These are phyloP conservation scores for Exephanes ischioxanthus DNA, from an alignment of 2,888 invertebrate genomes.

Conservation along the genomic window DNA sequence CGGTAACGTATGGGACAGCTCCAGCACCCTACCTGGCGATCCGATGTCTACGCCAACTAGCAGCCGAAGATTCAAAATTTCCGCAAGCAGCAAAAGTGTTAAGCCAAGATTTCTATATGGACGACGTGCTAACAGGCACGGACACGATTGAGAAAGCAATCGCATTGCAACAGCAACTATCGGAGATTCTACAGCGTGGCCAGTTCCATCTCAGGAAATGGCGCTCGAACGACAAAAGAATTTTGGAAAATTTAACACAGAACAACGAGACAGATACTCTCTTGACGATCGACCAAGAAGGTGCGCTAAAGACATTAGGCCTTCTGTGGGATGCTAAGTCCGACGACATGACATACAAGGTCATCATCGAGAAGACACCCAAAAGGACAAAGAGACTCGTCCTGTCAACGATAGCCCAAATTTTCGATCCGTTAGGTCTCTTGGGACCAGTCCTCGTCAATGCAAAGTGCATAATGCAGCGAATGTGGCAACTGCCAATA, in stretches of 20 bases:
- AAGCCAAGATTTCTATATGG: conserved; percentile 60
- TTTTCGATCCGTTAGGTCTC: conserved; percentile 71
- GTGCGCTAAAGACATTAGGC: conserved; percentile 51
- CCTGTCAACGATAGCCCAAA: conserved; percentile 65
- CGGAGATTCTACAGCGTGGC: conserved; percentile 17
- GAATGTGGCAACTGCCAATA: conserved; percentile 71
- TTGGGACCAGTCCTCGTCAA: conserved; percentile 71
- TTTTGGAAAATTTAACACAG: conserved; percentile 2
- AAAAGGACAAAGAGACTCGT: conserved; percentile 65
- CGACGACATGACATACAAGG: conserved; percentile 54
- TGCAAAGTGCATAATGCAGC: conserved; percentile 74
- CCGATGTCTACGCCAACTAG: too few species aligned
- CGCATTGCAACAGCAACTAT: conserved; percentile 11
- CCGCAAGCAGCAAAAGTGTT: conserved; percentile 44
- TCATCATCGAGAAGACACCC: background rate
- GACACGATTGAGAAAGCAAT: conserved; percentile 3
- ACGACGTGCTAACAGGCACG: conserved; percentile 55
- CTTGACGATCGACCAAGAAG: conserved; percentile 36
- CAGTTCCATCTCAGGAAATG: conserved; percentile 70
- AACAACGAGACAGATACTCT: background rate
- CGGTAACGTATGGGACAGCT: too few species aligned
- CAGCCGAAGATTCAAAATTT: too few species aligned
- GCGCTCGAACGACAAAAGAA: conserved; percentile 58
- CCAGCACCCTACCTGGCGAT: too few species aligned
- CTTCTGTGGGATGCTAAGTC: conserved; percentile 55